Base-by-base conservation (phyloP, 2,888 invertebrate species). In the Lamproptera curius region DNA sequence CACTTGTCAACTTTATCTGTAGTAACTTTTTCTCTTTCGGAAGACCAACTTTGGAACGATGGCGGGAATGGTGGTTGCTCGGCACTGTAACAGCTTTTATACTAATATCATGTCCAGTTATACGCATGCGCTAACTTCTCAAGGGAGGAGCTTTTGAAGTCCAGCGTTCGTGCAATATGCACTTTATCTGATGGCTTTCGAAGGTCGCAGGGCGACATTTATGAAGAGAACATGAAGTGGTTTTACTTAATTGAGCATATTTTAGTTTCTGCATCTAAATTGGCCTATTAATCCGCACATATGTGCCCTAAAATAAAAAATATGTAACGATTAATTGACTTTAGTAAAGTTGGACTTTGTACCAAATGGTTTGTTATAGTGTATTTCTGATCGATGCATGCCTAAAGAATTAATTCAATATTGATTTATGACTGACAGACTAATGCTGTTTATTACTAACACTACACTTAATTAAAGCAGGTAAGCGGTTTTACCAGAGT, bases 21-120 rank as follows among this genome's bases (percentile, higher is more conserved):
- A 20, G 57, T 38, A 45, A 63, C 65, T 57, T 60, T 14, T 52
- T 56, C 53, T 49, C 41, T 43, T 50, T 51, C 54, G 53, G 52
- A 47, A 55, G 33, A 45, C 46, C 50, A 54, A 54, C 58, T 54
- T 59, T 52, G 54, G 53, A 53, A 44, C 58, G 63, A 64, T 69
- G 67, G 70, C 72, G 75, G 76, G 75, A 84, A 80, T 86, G 83
- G 53, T 67, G 53, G 39, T 54, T 51, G 42, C 53, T 28, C 43
- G 53, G 57, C 49, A 49, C 49, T 42, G 52, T 46, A 52, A 46
- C 46, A 58, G 61, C 74, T 81, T 85, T 73, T 85, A 85, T 81
- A 83, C 59, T 48, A 45, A 55, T 35, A 47, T 31, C 44, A 36
- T 42, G 10, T 17, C 23, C 28, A 28, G 23, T 33, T 20, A 6